Evolutionary conservation across 1,140 invertebrate species (phyloP), one percentile per base, ranked within the genome.

Genomic region (Antheraea pernyi): DNA sequence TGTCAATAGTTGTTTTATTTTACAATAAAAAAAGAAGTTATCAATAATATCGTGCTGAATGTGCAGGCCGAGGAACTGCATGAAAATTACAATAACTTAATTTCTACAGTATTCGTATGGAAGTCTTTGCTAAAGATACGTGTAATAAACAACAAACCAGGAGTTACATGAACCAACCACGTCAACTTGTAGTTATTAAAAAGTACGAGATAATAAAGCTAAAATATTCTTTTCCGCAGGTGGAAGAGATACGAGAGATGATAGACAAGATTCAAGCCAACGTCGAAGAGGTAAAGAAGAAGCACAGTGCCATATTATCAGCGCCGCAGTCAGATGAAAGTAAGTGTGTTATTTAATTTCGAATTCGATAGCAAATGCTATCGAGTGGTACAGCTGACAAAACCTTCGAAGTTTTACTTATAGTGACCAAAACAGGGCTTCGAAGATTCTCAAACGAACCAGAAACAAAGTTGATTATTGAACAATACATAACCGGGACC

Each of bases 211-310:
- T 0, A 53, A 13, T 6, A 53, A 16, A 53, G 46, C 16, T 6
- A 53, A 16, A 16, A 16, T 53, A 53, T 53, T 53, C 11, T 53
- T 16, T 65, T 82, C 86, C 89, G 22, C 84, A 97, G 96, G 98
- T 99, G 92, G 99, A 99, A 94, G 99, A 99, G 93, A 99, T 99
- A 93, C 96, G 98, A 78, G 98, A 98, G 92, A 99, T 99, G 97
- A 99, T 99, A 95, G 98, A 99, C 93, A 99, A 98, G 94, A 99
- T 99, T 90, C 98, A 99, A 91, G 96, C 97, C 81, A 99, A 99
- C 95, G 98, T 99, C 63, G 98, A 99, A 89, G 98, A 99, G 94
- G 99, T 99, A 42, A 99, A 99, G 95, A 99, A 99, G 95, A 99
- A 99, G 95, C 99, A 99, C 93, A 99, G 98, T 94, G 97, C 97